Evolutionary conservation across 2,113 vertebrate species (phyloP).

Genomic region (Caretta caretta): DNA sequence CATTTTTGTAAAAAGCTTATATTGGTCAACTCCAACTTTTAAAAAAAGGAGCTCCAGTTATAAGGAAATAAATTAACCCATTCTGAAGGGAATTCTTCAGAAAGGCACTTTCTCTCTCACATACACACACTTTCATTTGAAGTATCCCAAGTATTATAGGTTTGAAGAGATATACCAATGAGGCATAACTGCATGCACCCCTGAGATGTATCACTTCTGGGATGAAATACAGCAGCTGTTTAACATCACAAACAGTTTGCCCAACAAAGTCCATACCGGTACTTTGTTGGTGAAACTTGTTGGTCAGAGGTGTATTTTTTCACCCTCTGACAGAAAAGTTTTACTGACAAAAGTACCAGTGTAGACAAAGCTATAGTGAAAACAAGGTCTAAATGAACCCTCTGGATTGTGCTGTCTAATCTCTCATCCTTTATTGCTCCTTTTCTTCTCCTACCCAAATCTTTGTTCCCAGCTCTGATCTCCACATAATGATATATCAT

Average conservation of each 20-base stretch:
- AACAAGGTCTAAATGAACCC: background rate
- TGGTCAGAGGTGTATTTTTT: too few species aligned
- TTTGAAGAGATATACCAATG: background rate
- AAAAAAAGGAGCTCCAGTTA: background rate
- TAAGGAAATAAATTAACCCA: background rate
- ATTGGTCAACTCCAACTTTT: background rate
- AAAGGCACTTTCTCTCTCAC: background rate
- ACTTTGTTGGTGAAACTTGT: too few species aligned
- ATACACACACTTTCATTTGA: background rate
- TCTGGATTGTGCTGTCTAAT: background rate
- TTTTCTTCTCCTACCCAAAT: background rate
- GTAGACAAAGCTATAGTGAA: background rate
- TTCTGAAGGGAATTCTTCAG: background rate
- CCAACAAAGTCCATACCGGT: too few species aligned
- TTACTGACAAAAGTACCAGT: background rate
- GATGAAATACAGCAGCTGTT: background rate
- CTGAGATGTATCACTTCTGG: background rate
- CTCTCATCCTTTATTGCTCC: background rate
- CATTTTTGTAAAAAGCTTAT: background rate
- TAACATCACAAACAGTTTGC: background rate
- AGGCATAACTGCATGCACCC: background rate
- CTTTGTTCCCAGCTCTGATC: background rate
- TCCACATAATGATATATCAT: background rate
- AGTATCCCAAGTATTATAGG: background rate
- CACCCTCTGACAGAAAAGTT: too few species aligned